Percentiles rank a stretch among this genome's conserved stretches.
Conservation (phyloP, 2,113 vertebrate species). For the Galbula dea region DNA sequence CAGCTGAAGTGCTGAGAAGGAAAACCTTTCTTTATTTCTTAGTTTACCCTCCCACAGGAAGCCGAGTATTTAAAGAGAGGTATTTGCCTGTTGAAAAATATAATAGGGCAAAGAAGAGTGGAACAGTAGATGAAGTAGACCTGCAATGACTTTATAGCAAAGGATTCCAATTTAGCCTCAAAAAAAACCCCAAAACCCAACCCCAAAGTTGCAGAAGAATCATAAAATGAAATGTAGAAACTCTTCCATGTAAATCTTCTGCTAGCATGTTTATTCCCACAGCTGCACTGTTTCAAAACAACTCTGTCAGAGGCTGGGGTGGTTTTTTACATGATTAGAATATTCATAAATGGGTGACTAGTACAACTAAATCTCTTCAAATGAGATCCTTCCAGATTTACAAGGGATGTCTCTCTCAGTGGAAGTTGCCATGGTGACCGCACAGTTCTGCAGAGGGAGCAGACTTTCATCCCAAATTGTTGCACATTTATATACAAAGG, state of each 20-base stretch:
- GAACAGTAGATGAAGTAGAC: background rate
- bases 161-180: background rate
- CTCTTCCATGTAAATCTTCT: background rate
- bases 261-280: background rate
- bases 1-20: background rate
- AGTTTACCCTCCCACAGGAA: background rate
- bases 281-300: slow-evolving; percentile 28
- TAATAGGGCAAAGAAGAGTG: background rate
- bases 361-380: slow-evolving; percentile 17
- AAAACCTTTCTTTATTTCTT: background rate
- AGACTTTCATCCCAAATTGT: slow-evolving; percentile 15
- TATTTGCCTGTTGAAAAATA: background rate
- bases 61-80: background rate
- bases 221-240: background rate
- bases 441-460: background rate
- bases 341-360: slow-evolving; percentile 16
- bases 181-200: too few species aligned
- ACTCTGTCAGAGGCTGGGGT: background rate
- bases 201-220: background rate
- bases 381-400: slow-evolving; percentile 13
- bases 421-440: slow-evolving; percentile 49
- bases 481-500: slow-evolving; percentile 13
- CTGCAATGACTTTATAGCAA: background rate
- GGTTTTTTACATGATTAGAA: slow-evolving; percentile 16
- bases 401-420: slow-evolving; percentile 22